Evolutionary conservation across 2,113 vertebrate species (phyloP).

Genomic region (Thomomys bottae): DNA sequence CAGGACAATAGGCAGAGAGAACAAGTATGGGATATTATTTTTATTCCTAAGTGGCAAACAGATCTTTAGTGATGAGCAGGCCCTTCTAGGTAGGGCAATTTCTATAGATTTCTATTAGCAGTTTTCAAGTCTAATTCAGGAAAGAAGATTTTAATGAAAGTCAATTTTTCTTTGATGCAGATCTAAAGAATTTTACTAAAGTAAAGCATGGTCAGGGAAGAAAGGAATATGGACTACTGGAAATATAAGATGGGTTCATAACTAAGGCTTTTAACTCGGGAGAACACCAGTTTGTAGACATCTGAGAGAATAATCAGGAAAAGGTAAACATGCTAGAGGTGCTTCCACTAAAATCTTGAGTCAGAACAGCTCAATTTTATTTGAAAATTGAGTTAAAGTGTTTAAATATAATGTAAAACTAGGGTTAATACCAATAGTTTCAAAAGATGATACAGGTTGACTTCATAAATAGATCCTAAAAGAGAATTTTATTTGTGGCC

Average conservation of each 20-base stretch:
- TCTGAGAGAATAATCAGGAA: not conserved
- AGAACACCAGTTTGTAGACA: not conserved
- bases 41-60: conserved; percentile 43
- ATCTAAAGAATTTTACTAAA: conserved; percentile 42
- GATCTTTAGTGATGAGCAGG: conserved; percentile 6
- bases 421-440: not conserved
- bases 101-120: conserved; percentile 47
- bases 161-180: conserved; percentile 35
- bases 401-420: too few relatives aligned
- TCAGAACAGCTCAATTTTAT: not conserved
- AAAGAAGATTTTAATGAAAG: conserved; percentile 52
- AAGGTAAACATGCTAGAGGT: not conserved
- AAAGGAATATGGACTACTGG: not conserved
- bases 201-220: conserved; percentile 14
- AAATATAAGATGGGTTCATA: not conserved
- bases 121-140: conserved; percentile 47
- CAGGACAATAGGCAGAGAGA: too few relatives aligned
- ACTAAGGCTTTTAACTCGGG: not conserved
- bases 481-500: not conserved
- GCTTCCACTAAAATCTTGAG: not conserved
- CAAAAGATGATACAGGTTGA: not conserved
- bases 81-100: not conserved
- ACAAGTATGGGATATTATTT: not conserved
- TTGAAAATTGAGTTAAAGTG: not conserved
- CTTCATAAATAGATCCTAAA: not conserved